phyloP scores from a whole-genome alignment of 2,888 invertebrate genomes.

The Ceriagrion tenellum region DNA sequence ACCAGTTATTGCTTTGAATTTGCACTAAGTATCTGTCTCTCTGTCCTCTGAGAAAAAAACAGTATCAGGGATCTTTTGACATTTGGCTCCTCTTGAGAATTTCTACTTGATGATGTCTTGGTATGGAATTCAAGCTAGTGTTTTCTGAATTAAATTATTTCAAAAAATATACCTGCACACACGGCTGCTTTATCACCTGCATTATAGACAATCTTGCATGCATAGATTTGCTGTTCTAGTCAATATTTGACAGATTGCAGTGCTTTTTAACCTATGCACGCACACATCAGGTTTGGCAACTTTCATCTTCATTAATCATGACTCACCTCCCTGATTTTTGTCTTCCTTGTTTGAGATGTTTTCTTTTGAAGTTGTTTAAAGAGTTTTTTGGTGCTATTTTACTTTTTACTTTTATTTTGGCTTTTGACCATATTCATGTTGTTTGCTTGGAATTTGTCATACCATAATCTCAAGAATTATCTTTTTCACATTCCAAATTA shows the following conservation, averaged over 20 bases:
- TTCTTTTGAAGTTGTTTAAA: background rate
- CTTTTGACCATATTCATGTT: conserved; percentile 13
- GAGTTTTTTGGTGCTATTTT: background rate
- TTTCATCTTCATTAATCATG: conserved; percentile 41
- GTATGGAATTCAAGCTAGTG: conserved; percentile 6
- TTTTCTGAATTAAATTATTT: conserved; percentile 49
- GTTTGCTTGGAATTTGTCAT: conserved; percentile 7
- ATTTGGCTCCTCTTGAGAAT: conserved; percentile 43
- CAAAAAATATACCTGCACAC: conserved; percentile 11
- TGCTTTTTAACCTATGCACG: conserved; percentile 52
- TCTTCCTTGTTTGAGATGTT: conserved; percentile 46
- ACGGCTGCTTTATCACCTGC: conserved; percentile 54
- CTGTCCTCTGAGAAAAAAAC: conserved; percentile 38
- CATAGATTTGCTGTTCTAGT: conserved; percentile 45
- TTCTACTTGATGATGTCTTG: conserved; percentile 24
- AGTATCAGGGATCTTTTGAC: conserved; percentile 2
- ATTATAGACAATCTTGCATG: conserved; percentile 55
- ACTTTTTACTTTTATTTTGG: background rate
- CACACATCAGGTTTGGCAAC: conserved; percentile 36
- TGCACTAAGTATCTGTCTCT: conserved; percentile 40
- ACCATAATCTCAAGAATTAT: background rate
- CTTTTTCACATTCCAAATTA: background rate
- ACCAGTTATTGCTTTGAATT: conserved; percentile 33
- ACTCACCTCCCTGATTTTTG: conserved; percentile 37
- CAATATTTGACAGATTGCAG: conserved; percentile 34